Conservation (phyloP, 1,140 invertebrate genomes). For the Aradophagus sp. region DNA sequence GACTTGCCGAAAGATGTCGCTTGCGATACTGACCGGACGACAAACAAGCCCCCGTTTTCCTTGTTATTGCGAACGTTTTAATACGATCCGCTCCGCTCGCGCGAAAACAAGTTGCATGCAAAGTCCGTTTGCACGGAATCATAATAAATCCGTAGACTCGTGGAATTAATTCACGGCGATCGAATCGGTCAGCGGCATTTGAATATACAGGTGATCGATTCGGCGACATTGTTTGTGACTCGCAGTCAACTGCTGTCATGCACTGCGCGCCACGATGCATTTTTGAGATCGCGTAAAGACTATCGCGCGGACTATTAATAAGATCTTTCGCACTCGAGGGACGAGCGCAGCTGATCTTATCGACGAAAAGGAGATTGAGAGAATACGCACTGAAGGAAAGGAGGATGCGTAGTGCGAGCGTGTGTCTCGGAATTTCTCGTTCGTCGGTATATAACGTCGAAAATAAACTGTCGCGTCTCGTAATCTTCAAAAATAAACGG, state of each 20-base stretch:
- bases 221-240: slow-evolving; percentile 10
- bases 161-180: slow-evolving; percentile 5
- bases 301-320: slow-evolving; percentile 43
- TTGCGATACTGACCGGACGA: no score
- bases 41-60: no score
- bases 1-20: no score
- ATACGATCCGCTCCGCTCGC: no score
- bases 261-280: no score
- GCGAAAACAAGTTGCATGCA: no score
- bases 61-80: no score
- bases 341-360: slow-evolving; percentile 50
- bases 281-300: slow-evolving; percentile 41
- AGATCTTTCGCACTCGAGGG: slow-evolving; percentile 14
- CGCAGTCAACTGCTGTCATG: no score
- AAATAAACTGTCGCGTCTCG: slow-evolving; percentile 65
- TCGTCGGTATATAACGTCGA: slow-evolving; percentile 61
- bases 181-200: slow-evolving; percentile 8
- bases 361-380: slow-evolving; percentile 58
- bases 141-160: not conserved
- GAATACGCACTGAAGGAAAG: slow-evolving; percentile 53
- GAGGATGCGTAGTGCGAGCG: slow-evolving; percentile 49
- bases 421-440: slow-evolving; percentile 60
- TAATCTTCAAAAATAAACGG: slow-evolving; percentile 65
- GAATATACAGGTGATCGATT: slow-evolving; percentile 21
- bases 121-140: no score